A percentile compares a stretch with the other conserved stretches of the same genome.
phyloP scores from a whole-genome alignment of 2,888 invertebrate genomes.

The Melolontha melolontha region DNA sequence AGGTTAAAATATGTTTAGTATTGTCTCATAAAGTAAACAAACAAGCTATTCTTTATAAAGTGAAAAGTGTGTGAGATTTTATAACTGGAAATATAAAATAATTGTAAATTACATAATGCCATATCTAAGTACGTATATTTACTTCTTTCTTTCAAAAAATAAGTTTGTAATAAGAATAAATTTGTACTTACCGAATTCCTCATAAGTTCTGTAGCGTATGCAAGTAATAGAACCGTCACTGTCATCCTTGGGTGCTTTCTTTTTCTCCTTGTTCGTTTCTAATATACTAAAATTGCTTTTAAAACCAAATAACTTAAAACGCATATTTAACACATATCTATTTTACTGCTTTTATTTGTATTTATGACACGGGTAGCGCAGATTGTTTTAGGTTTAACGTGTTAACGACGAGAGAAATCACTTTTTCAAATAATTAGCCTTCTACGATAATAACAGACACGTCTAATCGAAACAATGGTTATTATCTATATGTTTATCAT shows the following conservation, averaged over 20 bases:
- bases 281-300: constrained; percentile 33
- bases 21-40: no score
- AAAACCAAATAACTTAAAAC: constrained; percentile 41
- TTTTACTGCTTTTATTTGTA: neutral
- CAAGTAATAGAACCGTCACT: constrained; percentile 14
- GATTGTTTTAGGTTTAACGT: neutral
- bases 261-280: neutral
- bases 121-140: no score
- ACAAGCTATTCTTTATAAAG: no score
- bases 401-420: constrained; percentile 6
- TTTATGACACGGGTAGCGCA: neutral
- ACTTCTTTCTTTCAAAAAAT: no score
- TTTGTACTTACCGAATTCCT: constrained; percentile 34
- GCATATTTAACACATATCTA: constrained; percentile 34
- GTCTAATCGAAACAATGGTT: constrained; percentile 14
- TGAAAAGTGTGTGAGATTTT: no score
- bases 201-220: constrained; percentile 21
- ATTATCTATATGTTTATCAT: constrained; percentile 26
- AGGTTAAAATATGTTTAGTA: no score
- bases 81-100: no score
- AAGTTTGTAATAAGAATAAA: no score
- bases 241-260: constrained; percentile 16
- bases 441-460: constrained; percentile 6
- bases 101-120: no score
- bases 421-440: constrained; percentile 23